Conservation (phyloP, 2,113 vertebrate species). For the Echinops telfairi region DNA sequence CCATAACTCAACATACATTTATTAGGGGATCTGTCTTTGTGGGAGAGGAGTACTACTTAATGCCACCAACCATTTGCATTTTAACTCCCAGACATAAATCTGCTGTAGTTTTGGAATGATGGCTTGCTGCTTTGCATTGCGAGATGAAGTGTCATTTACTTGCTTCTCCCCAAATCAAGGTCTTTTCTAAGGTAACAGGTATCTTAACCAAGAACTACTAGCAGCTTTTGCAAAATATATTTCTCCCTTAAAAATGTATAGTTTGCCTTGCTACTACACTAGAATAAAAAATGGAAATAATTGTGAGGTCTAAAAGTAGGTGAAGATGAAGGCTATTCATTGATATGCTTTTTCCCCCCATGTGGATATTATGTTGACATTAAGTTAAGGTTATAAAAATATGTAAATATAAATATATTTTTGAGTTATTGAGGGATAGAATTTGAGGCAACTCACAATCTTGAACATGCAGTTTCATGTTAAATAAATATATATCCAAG, state of each 20-base stretch:
- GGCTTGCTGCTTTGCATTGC: conserved; percentile 27
- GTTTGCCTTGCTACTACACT: neutral
- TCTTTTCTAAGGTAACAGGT: neutral
- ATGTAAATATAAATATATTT: conserved; percentile 34
- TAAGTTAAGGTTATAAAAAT: neutral
- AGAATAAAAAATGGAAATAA: conserved; percentile 17
- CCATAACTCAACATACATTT: neutral
- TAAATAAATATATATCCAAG: neutral
- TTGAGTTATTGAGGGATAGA: conserved; percentile 31
- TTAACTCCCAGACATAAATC: neutral
- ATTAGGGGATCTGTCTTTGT: conserved; percentile 28
- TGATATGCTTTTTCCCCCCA: neutral
- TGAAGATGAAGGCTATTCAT: conserved; percentile 18
- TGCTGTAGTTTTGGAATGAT: neutral
- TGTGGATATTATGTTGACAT: conserved; percentile 2
- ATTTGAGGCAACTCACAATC: neutral
- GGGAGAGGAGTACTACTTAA: neutral
- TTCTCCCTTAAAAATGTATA: conserved; percentile 44
- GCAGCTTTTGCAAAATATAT: neutral
- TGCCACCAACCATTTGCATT: neutral
- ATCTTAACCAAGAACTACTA: neutral
- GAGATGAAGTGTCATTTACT: conserved; percentile 35
- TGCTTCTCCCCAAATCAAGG: neutral
- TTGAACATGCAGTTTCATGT: neutral
- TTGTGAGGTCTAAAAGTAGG: conserved; percentile 8